phyloP scores from a whole-genome alignment of 2,888 invertebrate species.

The Fissipunctia ypsillon region DNA sequence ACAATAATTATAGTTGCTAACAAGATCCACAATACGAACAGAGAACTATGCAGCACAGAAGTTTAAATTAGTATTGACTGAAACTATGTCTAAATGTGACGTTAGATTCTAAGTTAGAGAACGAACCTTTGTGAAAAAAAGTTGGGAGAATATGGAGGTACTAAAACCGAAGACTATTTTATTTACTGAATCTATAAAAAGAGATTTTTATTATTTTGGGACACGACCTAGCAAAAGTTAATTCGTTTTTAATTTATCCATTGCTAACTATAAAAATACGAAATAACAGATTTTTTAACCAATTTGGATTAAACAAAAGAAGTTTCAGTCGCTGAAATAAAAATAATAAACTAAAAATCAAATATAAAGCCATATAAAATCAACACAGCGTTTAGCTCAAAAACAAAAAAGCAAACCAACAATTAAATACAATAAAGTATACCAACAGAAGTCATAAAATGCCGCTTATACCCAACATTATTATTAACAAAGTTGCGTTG shows the following conservation, averaged over 20 bases:
- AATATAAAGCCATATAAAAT: not conserved
- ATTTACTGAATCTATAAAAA: not conserved
- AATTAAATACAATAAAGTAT: constrained; percentile 5
- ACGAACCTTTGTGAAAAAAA: not conserved
- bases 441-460: constrained; percentile 31
- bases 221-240: not conserved
- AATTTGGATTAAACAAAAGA: not conserved
- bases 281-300: not conserved
- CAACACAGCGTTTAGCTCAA: not conserved
- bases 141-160: not conserved
- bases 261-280: not conserved
- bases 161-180: not conserved
- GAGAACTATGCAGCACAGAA: constrained; percentile 39
- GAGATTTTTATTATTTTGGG: not conserved
- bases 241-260: not conserved
- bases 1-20: constrained; percentile 41
- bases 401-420: not conserved
- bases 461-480: constrained; percentile 1
- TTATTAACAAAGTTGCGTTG: constrained; percentile 40
- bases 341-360: not conserved
- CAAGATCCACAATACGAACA: constrained; percentile 23
- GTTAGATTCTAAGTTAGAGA: not conserved
- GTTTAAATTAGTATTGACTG: constrained; percentile 53
- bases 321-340: not conserved
- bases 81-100: constrained; percentile 6